Percentiles rank a stretch among this genome's conserved stretches.
Evolutionary conservation across 1,140 invertebrate genomes (phyloP).

Genomic region (Acromyrmex echinatior): DNA sequence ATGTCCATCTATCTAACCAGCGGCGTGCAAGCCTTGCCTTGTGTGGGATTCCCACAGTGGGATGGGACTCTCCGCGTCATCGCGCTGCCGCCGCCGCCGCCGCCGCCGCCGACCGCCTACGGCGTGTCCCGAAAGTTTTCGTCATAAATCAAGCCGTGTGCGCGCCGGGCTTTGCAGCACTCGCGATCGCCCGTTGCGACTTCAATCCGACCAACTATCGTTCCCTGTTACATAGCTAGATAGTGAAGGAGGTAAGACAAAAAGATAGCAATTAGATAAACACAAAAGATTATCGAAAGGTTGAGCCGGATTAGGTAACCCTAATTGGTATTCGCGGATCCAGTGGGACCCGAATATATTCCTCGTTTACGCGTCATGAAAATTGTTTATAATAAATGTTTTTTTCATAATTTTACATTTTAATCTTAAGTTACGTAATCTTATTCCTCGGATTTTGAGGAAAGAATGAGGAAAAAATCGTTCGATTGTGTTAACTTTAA

Average conservation of each 20-base stretch:
- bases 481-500: too few relatives aligned
- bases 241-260: constrained; percentile 38
- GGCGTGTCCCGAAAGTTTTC: constrained; percentile 82
- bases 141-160: constrained; percentile 82
- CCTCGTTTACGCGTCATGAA: too few relatives aligned
- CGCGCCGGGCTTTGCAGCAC: constrained; percentile 61
- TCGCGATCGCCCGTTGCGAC: constrained; percentile 68
- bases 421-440: too few relatives aligned
- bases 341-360: too few relatives aligned
- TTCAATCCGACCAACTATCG: constrained; percentile 62
- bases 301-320: neutral
- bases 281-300: neutral
- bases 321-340: too few relatives aligned
- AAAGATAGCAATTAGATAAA: constrained; percentile 8
- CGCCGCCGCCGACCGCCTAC: constrained; percentile 75
- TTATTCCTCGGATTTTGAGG: too few relatives aligned
- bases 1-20: constrained; percentile 70
- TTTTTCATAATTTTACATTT: too few relatives aligned
- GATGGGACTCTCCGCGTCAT: constrained; percentile 56
- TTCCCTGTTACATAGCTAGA: constrained; percentile 45
- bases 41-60: constrained; percentile 58
- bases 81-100: constrained; percentile 15
- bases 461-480: too few relatives aligned
- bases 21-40: constrained; percentile 68
- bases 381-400: too few relatives aligned